A percentile compares a stretch with the other conserved stretches of the same genome.
Evolutionary conservation across 2,113 vertebrate species (phyloP).

Genomic region (Synchiropus splendidus): DNA sequence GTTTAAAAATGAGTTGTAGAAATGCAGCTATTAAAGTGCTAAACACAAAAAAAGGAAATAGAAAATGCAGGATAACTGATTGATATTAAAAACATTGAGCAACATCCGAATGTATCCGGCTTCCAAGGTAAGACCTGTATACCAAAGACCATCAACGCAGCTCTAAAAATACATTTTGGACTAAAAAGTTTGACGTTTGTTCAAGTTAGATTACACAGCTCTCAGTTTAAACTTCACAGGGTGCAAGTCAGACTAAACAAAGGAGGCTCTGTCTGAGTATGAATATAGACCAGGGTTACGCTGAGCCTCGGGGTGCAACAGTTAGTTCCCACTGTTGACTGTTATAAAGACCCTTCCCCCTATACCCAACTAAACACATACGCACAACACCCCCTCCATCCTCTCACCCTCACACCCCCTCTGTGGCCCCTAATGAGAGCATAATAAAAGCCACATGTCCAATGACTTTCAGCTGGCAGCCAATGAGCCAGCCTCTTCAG

Average conservation of each 20-base stretch:
- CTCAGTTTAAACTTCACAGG: no score
- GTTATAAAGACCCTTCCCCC: conserved; percentile 43
- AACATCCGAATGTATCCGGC: no score
- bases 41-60: no score
- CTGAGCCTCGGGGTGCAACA: conserved; percentile 21
- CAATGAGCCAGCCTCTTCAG: conserved; percentile 14
- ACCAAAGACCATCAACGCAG: no score
- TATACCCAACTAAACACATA: conserved; percentile 13
- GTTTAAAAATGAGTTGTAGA: no score
- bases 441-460: conserved; percentile 66
- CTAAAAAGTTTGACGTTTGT: no score
- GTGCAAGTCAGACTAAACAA: conserved; percentile 36
- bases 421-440: conserved; percentile 40
- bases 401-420: not conserved
- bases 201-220: no score
- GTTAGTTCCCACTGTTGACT: conserved; percentile 42
- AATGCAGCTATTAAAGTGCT: no score
- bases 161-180: no score
- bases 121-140: no score
- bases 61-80: no score
- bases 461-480: conserved; percentile 59
- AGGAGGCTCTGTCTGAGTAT: not conserved
- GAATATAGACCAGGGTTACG: conserved; percentile 17
- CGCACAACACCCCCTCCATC: conserved; percentile 21
- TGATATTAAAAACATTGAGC: no score